Base-by-base conservation (phyloP, 2,797 vertebrate genomes). In the Sparidentex hasta region DNA sequence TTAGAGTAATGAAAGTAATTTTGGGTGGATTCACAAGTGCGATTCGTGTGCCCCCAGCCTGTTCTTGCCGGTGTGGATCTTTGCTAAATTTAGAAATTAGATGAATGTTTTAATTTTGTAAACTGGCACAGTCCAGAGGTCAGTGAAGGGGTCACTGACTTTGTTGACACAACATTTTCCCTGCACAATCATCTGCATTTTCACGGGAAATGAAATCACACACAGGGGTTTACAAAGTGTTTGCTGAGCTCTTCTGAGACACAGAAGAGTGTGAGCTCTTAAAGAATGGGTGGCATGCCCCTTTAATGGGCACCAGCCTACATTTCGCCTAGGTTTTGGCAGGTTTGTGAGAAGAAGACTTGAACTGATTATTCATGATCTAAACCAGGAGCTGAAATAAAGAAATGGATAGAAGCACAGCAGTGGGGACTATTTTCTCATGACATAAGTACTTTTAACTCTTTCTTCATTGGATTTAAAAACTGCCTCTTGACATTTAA, bases 251-350 rank as follows among this genome's bases (percentile, higher is more conserved):
- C 7, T 8, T 54, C 27, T 14, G 43, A 11, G 54, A 55, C 66
- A 62, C 52, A 75, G 80, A 76, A 63, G 51, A 66, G 14, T 29
- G 4, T n/a, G 11, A 62, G 17, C 61, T 62, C 1, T 64, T 78
- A 56, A 84, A 33, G 7, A 78, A 70, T 2, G 2, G 0, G 50
- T 67, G 51, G 27, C 23, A 57, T 70, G 54, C 13, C 41, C 21
- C 41, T 77, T 82, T 80, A 85, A 76, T 65, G 6, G 47, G 47
- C 21, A 80, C 38, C 20, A 61, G 71, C 23, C 61, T 55, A 51
- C n/a, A 41, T 67, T 77, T 54, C n/a, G n/a, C 69, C 33, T 33
- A 52, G 73, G 21, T 25, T 43, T 14, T 2, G 33, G 23, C 11
- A 21, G 54, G 56, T 64, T 41, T 13, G 56, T 62, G 38, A 18